Base-by-base conservation (phyloP, 2,113 vertebrate species). In the Erythrocebus patas region DNA sequence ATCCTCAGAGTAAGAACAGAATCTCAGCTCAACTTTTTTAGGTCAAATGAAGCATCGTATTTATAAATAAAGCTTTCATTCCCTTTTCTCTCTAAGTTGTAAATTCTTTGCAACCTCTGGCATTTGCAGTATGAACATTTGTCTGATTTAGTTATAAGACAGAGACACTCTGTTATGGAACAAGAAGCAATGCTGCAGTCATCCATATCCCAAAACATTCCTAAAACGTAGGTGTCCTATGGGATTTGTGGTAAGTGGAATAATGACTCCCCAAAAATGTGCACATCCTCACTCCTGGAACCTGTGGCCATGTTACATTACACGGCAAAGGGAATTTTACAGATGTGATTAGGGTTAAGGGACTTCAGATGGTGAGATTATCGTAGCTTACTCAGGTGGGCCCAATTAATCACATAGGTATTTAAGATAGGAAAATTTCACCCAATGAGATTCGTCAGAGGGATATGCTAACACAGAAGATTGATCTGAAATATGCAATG, bases 41-140 rank as follows among this genome's bases (percentile, higher is more conserved):
- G 91, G 93, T 64, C 80, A 96, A 98, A 96, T 82, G 88, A 96
- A 97, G 87, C 82, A 94, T 82, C 85, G 64, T 91, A 66, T 92
- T 96, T 95, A 95, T 86, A 92, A 96, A 91, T 88, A 97, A 97
- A 97, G 40, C 80, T 52, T 97, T 93, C 50, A 92, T 66, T 30
- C 57, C 78, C 84, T 96, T 93, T 92, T 72, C 66, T 83, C 79
- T 89, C 89, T 68, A 25, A 90, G 93, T 52, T 96, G 72, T 87
- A 92, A 92, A 81, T 96, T 96, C 75, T 96, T 72, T 92, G 93
- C 79, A 93, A 96, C 38, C 84, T 72, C 70, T 96, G 90, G 84
- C 80, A 88, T 96, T 94, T 90, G 79, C 89, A 92, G 45, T 68
- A 66, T 40, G 70, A 93, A 96, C 70, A 93, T 96, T 96, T 96